phyloP scores from a whole-genome alignment of 2,888 invertebrate species.

The Psococerastis gibbosa region DNA sequence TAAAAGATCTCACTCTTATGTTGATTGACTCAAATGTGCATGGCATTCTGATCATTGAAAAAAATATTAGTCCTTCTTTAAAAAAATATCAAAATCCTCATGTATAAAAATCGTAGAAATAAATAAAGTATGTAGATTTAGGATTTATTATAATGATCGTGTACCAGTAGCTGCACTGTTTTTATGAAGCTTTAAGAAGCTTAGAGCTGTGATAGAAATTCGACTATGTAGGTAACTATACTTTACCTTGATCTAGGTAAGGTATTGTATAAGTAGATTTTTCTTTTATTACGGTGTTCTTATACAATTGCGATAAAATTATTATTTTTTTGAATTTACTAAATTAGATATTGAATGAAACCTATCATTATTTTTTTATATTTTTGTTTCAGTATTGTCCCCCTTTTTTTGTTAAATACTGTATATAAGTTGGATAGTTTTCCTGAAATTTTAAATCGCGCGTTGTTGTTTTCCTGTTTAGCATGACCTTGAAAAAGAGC shows the following conservation, averaged over 20 bases:
- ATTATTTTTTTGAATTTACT: neutral
- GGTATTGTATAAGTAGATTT: neutral
- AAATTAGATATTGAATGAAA: neutral
- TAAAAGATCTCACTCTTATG: too few relatives aligned
- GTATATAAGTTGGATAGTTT: neutral
- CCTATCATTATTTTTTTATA: neutral
- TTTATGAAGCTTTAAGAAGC: slow-evolving; percentile 8
- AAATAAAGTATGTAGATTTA: neutral
- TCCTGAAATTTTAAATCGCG: too few relatives aligned
- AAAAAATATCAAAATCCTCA: too few relatives aligned
- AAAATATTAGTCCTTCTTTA: too few relatives aligned
- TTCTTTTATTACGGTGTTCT: slow-evolving; percentile 1
- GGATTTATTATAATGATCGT: neutral
- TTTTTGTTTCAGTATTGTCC: neutral
- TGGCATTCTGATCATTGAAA: too few relatives aligned
- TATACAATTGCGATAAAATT: neutral
- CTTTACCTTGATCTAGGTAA: slow-evolving; percentile 9
- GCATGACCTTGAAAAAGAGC: too few relatives aligned
- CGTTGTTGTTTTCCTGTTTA: too few relatives aligned
- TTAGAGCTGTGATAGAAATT: slow-evolving; percentile 29
- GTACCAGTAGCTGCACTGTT: neutral
- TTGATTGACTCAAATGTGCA: too few relatives aligned
- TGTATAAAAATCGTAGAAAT: neutral
- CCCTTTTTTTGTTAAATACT: neutral
- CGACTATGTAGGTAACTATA: slow-evolving; percentile 18